Conservation (phyloP, 30 jellyfish, hydroid and myxozoan species). For the Mastigias papua region DNA sequence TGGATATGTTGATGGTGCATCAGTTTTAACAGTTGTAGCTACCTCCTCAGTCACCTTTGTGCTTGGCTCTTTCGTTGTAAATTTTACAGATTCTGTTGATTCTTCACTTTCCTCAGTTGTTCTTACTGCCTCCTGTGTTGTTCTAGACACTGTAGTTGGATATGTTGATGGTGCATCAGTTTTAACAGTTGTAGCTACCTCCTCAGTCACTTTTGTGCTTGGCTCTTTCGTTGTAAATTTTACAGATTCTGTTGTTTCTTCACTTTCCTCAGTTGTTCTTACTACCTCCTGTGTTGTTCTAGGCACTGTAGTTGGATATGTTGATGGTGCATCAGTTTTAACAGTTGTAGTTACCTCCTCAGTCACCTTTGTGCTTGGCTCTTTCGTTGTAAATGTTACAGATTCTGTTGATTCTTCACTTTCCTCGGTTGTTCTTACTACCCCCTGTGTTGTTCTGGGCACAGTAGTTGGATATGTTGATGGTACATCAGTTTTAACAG, state of each 20-base stretch:
- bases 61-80: too few species aligned
- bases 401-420: conserved; percentile 13
- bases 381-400: neutral
- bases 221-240: neutral
- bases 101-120: too few species aligned
- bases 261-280: neutral
- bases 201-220: neutral
- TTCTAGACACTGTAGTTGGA: neutral
- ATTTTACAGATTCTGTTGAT: neutral
- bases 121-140: conserved; percentile 3
- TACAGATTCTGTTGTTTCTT: neutral
- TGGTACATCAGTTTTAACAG: neutral
- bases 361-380: neutral
- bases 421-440: neutral
- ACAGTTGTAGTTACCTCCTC: neutral
- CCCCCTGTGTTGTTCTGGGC: conserved; percentile 8
- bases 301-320: too few species aligned
- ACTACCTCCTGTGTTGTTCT: neutral
- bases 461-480: conserved; percentile 26
- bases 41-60: too few species aligned
- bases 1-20: too few species aligned
- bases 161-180: neutral
- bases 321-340: too few species aligned
- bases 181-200: neutral
- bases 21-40: too few species aligned